Percentiles rank a stretch among this genome's conserved stretches.
Conservation (phyloP, 2,888 invertebrate species). For the Drosophila demipolita region DNA sequence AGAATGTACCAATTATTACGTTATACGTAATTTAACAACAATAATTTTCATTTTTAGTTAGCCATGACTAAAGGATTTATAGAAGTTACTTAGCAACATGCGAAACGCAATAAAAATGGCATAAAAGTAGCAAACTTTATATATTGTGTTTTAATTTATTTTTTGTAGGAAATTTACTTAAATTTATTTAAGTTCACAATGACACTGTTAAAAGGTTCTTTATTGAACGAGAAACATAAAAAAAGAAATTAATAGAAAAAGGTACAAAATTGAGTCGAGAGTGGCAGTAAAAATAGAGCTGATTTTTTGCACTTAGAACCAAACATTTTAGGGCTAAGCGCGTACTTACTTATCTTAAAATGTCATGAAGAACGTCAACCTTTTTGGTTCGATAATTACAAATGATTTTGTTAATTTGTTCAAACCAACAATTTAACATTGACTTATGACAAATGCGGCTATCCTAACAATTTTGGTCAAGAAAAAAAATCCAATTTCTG, state of each 20-base stretch:
- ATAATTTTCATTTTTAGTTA: not conserved
- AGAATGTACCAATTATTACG: not conserved
- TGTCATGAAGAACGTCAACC: not conserved
- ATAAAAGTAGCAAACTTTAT: not conserved
- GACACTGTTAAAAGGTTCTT: not conserved
- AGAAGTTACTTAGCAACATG: not conserved
- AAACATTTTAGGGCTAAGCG: conserved; percentile 53
- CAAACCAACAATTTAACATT: conserved; percentile 33
- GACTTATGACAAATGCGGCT: conserved; percentile 55
- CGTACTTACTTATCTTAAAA: conserved; percentile 70
- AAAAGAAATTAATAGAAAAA: too few relatives aligned
- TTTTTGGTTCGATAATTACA: conserved; percentile 48
- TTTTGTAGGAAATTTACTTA: not conserved
- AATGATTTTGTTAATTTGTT: conserved; percentile 66
- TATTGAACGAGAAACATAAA: not conserved
- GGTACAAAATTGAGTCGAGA: too few relatives aligned
- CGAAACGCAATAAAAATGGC: not conserved
- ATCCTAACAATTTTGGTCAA: conserved; percentile 52
- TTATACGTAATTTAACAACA: not conserved
- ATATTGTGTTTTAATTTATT: not conserved
- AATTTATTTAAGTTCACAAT: not conserved
- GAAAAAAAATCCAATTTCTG: conserved; percentile 52
- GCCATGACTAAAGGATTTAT: not conserved
- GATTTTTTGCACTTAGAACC: too few relatives aligned
- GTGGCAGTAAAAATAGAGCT: too few relatives aligned